Evolutionary conservation across 2,888 invertebrate genomes (phyloP), one percentile per base, ranked within the genome.

Genomic region (Phyllotreta striolata): DNA sequence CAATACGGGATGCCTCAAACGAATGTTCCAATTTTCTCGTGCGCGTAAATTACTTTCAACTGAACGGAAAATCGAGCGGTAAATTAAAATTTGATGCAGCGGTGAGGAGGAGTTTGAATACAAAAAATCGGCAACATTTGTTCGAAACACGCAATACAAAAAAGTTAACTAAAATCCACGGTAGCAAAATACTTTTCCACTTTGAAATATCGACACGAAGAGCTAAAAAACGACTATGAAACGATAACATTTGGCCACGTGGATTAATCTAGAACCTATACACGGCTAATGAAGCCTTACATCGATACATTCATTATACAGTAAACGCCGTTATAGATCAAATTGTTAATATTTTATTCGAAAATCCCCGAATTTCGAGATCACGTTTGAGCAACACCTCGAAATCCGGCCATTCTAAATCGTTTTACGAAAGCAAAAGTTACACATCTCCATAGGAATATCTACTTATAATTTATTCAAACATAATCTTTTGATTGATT

Each of bases 261-360:
- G 79, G 79, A 80, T 79, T 73, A 71, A 55, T 74, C 62, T 66
- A 66, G 78, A 79, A 76, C 80, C 81, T 80, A 71, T 74, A 24
- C 4, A 24, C 9, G 77, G 80, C 80, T 80, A 80, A 79, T 24
- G 67, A 79, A 79, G 80, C 80, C 79, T 75, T 77, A 81, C 81
- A 81, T 77, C 79, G 75, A 81, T 75, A 81, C 81, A 81, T 78
- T 80, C 75, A 80, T 73, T 75, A 70, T 66, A 66, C 58, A 57
- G 55, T 63, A 62, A 60, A 64, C 41, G 57, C 43, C 24, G 41
- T 51, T 57, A 34, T 52, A 52, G 24, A 60, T 43, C 13, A 38
- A 54, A 24, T 24, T 24, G 24, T 24, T 24, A 49, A 35, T 13
- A 44, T 34, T 1, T 49, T 39, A n/a, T 43, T 7, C 43, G 13